A percentile compares a stretch with the other conserved stretches of the same genome.
Evolutionary conservation across 2,797 vertebrate genomes (phyloP).

Genomic region (Cygnus olor): DNA sequence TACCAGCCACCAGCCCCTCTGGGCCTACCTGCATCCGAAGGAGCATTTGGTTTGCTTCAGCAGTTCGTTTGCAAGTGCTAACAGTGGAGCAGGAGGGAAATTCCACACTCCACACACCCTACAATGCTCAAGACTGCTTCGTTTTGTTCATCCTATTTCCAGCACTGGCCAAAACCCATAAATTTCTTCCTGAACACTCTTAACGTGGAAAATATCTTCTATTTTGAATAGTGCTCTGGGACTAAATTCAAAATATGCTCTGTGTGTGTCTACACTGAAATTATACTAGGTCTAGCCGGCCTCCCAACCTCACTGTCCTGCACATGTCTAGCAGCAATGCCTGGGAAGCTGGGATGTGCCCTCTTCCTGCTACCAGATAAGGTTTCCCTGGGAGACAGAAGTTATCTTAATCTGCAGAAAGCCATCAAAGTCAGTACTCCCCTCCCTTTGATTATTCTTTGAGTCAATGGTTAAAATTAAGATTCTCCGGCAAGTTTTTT

Average conservation of each 20-base stretch:
- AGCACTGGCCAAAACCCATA: not conserved
- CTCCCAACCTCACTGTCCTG: not conserved
- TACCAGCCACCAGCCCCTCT: not conserved
- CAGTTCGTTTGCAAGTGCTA: not conserved
- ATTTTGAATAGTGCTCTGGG: not conserved
- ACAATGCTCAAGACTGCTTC: not conserved
- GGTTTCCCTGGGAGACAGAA: constrained; percentile 3
- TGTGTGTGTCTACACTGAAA: not conserved
- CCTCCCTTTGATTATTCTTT: not conserved
- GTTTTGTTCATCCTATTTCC: not conserved
- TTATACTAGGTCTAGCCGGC: not conserved
- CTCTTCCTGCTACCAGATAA: constrained; percentile 34
- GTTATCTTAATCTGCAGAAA: constrained; percentile 19
- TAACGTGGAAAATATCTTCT: not conserved
- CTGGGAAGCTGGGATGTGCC: not conserved
- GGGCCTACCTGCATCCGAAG: not conserved
- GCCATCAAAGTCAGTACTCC: not conserved
- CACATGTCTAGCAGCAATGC: not conserved
- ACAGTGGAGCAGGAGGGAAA: not conserved
- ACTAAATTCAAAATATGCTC: not conserved
- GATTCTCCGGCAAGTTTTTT: not conserved
- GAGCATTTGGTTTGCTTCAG: not conserved
- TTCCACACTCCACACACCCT: not conserved
- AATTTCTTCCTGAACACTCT: not conserved
- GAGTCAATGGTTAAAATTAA: not conserved